Base-by-base conservation (phyloP, 2,113 vertebrate species). In the Callithrix jacchus region DNA sequence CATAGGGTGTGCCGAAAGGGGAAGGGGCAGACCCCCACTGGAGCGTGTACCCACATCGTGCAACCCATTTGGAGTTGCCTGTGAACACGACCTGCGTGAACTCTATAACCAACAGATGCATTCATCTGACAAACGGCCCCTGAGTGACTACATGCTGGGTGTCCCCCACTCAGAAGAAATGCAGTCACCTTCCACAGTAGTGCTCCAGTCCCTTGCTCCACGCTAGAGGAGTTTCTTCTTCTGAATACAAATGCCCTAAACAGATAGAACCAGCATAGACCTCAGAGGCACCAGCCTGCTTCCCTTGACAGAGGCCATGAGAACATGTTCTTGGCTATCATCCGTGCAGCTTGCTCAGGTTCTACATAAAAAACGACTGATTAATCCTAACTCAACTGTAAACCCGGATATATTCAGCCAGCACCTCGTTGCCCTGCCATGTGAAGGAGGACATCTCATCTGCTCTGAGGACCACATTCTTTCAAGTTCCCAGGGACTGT, bases 101-200 rank as follows among this genome's bases (percentile, higher is more conserved):
- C 5, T 3, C 18, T 25, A 11, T 17, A 8, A 21, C 12, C 37
- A 12, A 45, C 32, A 20, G 61, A 37, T 23, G 20, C 30, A 25
- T 37, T n/a, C 61, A 7, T 6, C 4, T 7, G 25, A 70, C 27
- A 27, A 32, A 27, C 2, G 4, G 77, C 9, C 71, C 27, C 40
- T 0, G 6, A 37, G 35, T 0, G n/a, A 47, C 45, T 6, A 16
- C 27, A 27, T 0, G 40, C 32, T 0, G 0, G 3, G 14, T 0
- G 42, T 12, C 47, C 64, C 16, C 16, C 27, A 16, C 30, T 21
- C 37, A 42, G 47, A 89, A 21, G 54, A 64, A 80, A 52, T 40
- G 79, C 21, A 3, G 8, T 27, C 87, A 32, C n/a, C 6, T 3
- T 27, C 42, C 58, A 18, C 37, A 8, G 70, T 1, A 2, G 37